Evolutionary conservation across 2,888 invertebrate species (phyloP).

Genomic region (Xanthorhoe spadicearia): DNA sequence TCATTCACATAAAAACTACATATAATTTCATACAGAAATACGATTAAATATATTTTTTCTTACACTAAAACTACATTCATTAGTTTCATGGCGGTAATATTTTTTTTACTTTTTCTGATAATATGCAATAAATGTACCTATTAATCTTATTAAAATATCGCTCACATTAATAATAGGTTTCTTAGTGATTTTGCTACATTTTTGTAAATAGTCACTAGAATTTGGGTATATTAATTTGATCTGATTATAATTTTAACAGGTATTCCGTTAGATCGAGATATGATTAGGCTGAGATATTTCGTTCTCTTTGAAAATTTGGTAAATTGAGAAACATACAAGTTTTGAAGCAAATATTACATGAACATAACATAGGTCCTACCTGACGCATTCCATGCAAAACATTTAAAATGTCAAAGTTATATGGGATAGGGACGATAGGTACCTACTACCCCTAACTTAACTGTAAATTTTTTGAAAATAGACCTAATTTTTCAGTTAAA

Average conservation of each 20-base stretch:
- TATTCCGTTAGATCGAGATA: conserved; percentile 79
- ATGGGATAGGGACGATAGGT: neutral
- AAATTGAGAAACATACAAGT: neutral
- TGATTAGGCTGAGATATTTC: conserved; percentile 61
- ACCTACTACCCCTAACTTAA: too few relatives aligned
- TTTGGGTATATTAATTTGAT: conserved; percentile 49
- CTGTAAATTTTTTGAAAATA: neutral
- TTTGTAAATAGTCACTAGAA: conserved; percentile 72
- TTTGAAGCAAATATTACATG: neutral
- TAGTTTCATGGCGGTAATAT: conserved; percentile 73
- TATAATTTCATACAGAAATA: conserved; percentile 86
- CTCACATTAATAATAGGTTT: conserved; percentile 53
- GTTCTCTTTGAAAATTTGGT: conserved; percentile 7
- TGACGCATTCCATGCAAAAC: conserved; percentile 28
- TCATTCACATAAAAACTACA: conserved; percentile 84
- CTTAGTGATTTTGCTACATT: conserved; percentile 60
- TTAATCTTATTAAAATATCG: conserved; percentile 71
- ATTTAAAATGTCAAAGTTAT: conserved; percentile 7
- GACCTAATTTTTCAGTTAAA: neutral
- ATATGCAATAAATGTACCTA: conserved; percentile 73
- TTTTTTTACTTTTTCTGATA: conserved; percentile 80
- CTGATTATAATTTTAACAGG: conserved; percentile 71
- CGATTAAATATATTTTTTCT: conserved; percentile 84
- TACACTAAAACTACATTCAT: conserved; percentile 78
- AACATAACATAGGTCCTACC: conserved; percentile 1